Evolutionary conservation across 2,888 invertebrate genomes (phyloP).

Genomic region (Sinhomidia bicolor): DNA sequence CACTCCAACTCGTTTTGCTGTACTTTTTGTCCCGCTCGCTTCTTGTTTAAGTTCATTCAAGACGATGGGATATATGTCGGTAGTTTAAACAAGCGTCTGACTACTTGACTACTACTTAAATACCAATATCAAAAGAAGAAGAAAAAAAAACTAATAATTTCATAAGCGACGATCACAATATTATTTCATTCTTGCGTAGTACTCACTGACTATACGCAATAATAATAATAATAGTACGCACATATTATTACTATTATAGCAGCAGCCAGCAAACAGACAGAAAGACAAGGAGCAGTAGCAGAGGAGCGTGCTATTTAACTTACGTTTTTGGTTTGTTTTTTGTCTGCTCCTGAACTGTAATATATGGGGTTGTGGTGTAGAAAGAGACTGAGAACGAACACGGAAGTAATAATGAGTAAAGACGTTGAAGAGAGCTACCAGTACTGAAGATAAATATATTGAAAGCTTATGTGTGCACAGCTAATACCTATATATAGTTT

Average conservation of each 20-base stretch:
- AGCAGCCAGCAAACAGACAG: too few relatives aligned
- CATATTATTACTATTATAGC: background rate
- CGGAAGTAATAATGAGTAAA: background rate
- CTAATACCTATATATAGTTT: too few relatives aligned
- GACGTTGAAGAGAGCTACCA: background rate
- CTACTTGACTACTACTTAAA: background rate
- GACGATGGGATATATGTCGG: background rate
- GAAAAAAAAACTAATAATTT: too few relatives aligned
- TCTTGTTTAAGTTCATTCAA: slow-evolving; percentile 34
- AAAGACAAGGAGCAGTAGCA: too few relatives aligned
- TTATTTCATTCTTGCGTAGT: background rate
- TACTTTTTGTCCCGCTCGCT: slow-evolving; percentile 29
- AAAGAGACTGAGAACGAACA: background rate
- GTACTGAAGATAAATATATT: background rate
- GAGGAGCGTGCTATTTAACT: too few relatives aligned
- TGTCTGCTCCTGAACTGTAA: background rate
- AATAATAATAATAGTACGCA: too few relatives aligned
- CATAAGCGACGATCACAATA: slow-evolving; percentile 34
- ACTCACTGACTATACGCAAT: too few relatives aligned
- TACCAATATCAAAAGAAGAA: too few relatives aligned
- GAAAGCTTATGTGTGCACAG: slow-evolving; percentile 1
- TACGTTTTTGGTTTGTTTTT: too few relatives aligned
- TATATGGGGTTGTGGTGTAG: background rate
- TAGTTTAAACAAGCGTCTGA: background rate
- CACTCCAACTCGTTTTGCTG: slow-evolving; percentile 5